Conservation (phyloP, 2,113 vertebrate genomes). For the Hippocampus abdominalis region DNA sequence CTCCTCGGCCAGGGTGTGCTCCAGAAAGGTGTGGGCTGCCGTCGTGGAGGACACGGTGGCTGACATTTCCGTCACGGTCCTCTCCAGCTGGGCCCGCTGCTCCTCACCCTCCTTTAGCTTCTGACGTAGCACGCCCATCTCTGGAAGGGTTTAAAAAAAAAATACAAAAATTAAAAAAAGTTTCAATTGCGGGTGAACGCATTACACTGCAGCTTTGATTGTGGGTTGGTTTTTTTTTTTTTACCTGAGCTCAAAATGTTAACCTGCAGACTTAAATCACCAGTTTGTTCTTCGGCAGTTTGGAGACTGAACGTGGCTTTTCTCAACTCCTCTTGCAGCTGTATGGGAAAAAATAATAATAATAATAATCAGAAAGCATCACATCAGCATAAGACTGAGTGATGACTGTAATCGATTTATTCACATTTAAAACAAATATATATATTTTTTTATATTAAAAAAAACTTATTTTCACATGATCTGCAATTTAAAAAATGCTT, state of each 20-base stretch:
- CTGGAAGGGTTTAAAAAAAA: slow-evolving; percentile 40
- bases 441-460: too few species aligned
- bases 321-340: slow-evolving; percentile 63
- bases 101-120: slow-evolving; percentile 63
- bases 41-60: slow-evolving; percentile 70
- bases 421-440: too few species aligned
- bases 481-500: too few species aligned
- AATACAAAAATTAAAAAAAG: not conserved
- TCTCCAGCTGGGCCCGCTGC: slow-evolving; percentile 60
- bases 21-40: slow-evolving; percentile 73
- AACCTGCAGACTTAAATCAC: slow-evolving; percentile 67
- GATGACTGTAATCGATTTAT: not conserved
- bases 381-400: too few species aligned
- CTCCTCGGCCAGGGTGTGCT: slow-evolving; percentile 66
- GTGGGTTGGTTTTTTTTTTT: not conserved
- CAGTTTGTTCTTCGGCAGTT: slow-evolving; percentile 59
- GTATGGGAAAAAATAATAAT: not conserved
- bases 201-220: not conserved
- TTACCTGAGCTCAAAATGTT: slow-evolving; percentile 73
- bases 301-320: slow-evolving; percentile 46
- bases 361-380: not conserved
- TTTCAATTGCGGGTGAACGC: not conserved
- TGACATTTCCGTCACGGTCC: slow-evolving; percentile 66
- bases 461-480: not conserved
- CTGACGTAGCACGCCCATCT: slow-evolving; percentile 69